phyloP scores from a whole-genome alignment of 2,888 invertebrate genomes.

The Drosophila yooni region DNA sequence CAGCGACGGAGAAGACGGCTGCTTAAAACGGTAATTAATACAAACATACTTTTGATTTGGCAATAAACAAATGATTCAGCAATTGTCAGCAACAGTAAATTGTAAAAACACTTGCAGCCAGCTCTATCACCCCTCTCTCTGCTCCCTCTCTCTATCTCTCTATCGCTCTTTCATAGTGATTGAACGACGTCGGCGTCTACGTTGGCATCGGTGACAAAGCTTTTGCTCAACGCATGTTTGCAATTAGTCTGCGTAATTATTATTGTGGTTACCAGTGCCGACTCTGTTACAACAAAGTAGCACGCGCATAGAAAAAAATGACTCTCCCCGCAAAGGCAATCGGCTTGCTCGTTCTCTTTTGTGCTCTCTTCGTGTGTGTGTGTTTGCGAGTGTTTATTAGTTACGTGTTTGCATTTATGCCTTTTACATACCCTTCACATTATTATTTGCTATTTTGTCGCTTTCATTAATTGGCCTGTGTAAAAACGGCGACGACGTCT shows the following conservation, averaged over 20 bases:
- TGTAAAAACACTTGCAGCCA: slow-evolving; percentile 65
- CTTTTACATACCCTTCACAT: slow-evolving; percentile 67
- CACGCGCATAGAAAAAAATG: slow-evolving; percentile 57
- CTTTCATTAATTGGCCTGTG: slow-evolving; percentile 75
- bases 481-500: slow-evolving; percentile 50
- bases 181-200: slow-evolving; percentile 43
- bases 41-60: slow-evolving; percentile 76
- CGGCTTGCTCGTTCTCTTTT: slow-evolving; percentile 2
- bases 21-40: slow-evolving; percentile 81
- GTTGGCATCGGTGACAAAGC: slow-evolving; percentile 52
- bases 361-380: slow-evolving; percentile 4
- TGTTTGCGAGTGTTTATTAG: slow-evolving; percentile 18
- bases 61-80: slow-evolving; percentile 80
- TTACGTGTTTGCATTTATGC: slow-evolving; percentile 59
- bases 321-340: slow-evolving; percentile 16
- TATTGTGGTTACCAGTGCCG: slow-evolving; percentile 39
- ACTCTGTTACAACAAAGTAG: slow-evolving; percentile 64
- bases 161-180: slow-evolving; percentile 41
- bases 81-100: slow-evolving; percentile 74
- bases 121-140: background rate
- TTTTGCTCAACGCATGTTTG: slow-evolving; percentile 72
- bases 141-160: background rate
- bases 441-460: slow-evolving; percentile 76
- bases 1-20: slow-evolving; percentile 27
- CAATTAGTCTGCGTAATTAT: slow-evolving; percentile 75